These are phyloP conservation scores for Ceratina calcarata DNA, from an alignment of 1,140 invertebrate species.

Conservation along the genomic window DNA sequence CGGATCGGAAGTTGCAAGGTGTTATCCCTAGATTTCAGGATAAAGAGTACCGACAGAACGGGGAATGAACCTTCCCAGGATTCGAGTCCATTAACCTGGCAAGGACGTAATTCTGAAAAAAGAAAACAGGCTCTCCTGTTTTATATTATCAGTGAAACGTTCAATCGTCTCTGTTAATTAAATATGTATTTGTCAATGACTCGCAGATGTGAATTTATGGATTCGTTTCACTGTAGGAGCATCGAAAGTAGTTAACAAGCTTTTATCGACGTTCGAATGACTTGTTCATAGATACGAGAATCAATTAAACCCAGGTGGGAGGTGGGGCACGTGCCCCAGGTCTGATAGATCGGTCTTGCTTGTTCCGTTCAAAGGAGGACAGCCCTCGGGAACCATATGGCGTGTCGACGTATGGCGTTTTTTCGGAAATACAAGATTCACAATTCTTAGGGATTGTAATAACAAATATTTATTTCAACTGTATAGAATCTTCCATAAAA, in stretches of 20 bases:
- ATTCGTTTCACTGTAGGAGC: background rate
- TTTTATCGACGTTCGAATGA: constrained; percentile 40
- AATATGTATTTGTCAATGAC: no score
- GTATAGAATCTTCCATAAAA: no score
- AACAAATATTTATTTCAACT: background rate
- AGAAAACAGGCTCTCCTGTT: no score
- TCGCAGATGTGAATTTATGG: no score
- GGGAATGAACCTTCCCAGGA: constrained; percentile 27
- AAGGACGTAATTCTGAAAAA: constrained; percentile 19
- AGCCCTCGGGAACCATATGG: constrained; percentile 56
- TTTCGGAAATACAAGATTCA: background rate
- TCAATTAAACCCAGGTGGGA: constrained; percentile 49
- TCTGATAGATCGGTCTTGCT: constrained; percentile 56
- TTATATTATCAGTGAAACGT: no score
- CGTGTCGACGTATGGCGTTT: background rate
- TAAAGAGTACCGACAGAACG: constrained; percentile 48
- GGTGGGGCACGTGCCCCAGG: constrained; percentile 34
- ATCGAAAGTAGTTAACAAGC: constrained; percentile 39
- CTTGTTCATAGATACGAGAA: constrained; percentile 17
- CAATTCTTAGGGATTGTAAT: no score
- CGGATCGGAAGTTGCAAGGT: constrained; percentile 59
- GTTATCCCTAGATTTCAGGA: constrained; percentile 58
- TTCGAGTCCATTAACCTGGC: constrained; percentile 36
- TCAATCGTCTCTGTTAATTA: no score
- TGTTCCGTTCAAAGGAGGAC: constrained; percentile 39